Base-by-base conservation (phyloP, 1,140 invertebrate genomes). In the Stegodyphus mimosarum region DNA sequence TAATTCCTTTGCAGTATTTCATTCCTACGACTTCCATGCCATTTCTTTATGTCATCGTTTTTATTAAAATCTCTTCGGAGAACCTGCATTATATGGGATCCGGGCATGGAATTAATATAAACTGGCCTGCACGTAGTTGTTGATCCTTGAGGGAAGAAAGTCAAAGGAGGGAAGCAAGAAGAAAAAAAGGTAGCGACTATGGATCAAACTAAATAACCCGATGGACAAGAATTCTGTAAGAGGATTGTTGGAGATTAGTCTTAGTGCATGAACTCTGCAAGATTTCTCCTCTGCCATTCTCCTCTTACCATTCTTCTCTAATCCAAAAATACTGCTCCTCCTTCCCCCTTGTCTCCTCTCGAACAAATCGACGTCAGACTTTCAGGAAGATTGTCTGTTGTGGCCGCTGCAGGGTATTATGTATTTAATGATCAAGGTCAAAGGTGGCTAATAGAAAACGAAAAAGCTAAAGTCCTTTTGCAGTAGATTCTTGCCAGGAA, bases 151-250 rank as follows among this genome's bases (percentile, higher is more conserved):
- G 33, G 33, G 3, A 33, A 33, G 33, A 33, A 33, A 33, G 33
- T 33, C 33, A 33, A 15, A 10, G 55, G 5, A 60, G 55, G 9
- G 55, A 60, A 60, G 55, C 15, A 60, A 60, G 64, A 17, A 67
- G 64, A 6, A 67, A 67, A 60, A 15, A 60, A 60, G 55, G 55
- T 9, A 15, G 15, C 7, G n/a, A n/a, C n/a, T 9, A 67, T 67
- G 64, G 64, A 67, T 67, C 48, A 69, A 78, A 52, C 76, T 78
- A 78, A 78, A 69, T 78, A 67, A 78, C 76, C 63, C 17, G 53
- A 69, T 78, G 63, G 76, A 78, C 76, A 78, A 69, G 76, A 51
- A 69, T 53, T 67, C 76, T 64, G 33, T 78, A 78, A 78, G 76
- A 78, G 76, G 76, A 78, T 78, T 78, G 64, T 64, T 5, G 50